Percentiles rank a stretch among this genome's conserved stretches.
Evolutionary conservation across 2,888 invertebrate genomes (phyloP).

Genomic region (Leucozona laternaria): DNA sequence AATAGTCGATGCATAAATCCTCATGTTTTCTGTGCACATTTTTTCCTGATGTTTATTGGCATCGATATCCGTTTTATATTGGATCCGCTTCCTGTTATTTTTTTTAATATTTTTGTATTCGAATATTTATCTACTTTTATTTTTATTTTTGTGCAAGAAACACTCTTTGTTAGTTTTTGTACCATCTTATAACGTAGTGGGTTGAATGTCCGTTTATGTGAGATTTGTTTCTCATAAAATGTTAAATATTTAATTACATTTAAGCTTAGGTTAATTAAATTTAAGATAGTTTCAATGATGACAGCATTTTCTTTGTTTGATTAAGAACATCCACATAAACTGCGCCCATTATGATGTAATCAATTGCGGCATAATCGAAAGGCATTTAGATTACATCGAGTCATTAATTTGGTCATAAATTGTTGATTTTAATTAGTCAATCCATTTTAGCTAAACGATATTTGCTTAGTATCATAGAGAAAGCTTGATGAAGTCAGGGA

Average conservation of each 20-base stretch:
- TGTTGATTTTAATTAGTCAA: conserved; percentile 13
- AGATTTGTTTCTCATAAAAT: neutral
- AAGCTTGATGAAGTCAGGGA: neutral
- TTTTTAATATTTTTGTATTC: conserved; percentile 1
- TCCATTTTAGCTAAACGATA: conserved; percentile 14
- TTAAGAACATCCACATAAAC: conserved; percentile 4
- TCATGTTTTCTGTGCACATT: conserved; percentile 38
- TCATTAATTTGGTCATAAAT: conserved; percentile 25
- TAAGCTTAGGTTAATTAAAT: neutral
- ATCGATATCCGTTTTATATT: conserved; percentile 1
- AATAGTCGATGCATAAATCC: conserved; percentile 48
- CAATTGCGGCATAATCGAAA: conserved; percentile 13
- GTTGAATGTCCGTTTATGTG: neutral
- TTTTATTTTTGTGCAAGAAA: neutral
- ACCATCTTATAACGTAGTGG: neutral
- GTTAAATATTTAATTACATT: neutral
- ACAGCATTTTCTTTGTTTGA: neutral
- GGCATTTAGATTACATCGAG: conserved; percentile 20
- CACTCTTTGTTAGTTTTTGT: neutral
- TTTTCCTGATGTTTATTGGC: neutral
- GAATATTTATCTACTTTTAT: conserved; percentile 4
- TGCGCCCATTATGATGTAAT: conserved; percentile 20
- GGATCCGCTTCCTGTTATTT: conserved; percentile 5
- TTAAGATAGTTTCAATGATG: neutral
- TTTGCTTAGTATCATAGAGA: neutral